Evolutionary conservation across 1,140 invertebrate species (phyloP), one percentile per base, ranked within the genome.

Genomic region (Tetramorium parvispinum): DNA sequence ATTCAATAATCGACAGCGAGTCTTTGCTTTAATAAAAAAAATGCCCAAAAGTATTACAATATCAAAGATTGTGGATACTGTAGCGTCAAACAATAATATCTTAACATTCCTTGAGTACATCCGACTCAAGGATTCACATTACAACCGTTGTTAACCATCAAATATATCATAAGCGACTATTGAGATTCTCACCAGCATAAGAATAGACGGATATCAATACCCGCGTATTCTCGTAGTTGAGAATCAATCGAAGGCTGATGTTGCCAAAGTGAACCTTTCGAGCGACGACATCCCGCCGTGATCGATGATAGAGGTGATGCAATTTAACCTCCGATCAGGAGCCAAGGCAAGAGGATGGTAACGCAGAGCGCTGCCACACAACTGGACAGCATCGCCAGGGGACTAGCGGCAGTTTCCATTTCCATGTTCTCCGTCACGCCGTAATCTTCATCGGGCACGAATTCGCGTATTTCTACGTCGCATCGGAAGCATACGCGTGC

Each of bases 381-480:
- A 82, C 94, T 95, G 68, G 94, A 95, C 76, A 94, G 94, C 94
- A 95, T 95, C 3, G 94, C 94, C 71, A 95, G 61, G n/a, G 94
- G 94, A 79, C 94, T 95, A 18, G 94, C 92, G 27, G 93, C 88
- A 11, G 91, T 87, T 81, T 93, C 93, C 63, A 87, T 76, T 68
- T 93, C 92, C 51, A 66, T 73, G 51, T 90, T 91, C 21, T 88
- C 79, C 61, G 7, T 66, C 65, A 13, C 6, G 11, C 85, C 87
- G 81, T 95, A 93, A 32, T 95, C 94, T 70, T 95, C 95, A 71
- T 94, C 93, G 43, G 93, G 90, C 87, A 94, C 94, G 90, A 94
- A 96, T 79, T 96, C 95, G 5, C 93, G 92, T 4, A 96, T 94
- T 66, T 96, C 95, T 24, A 95, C 95, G 87, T 95, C 95, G 91